These are phyloP conservation scores for Prunella strophiata DNA, from an alignment of 2,797 vertebrate species.

Conservation along the genomic window DNA sequence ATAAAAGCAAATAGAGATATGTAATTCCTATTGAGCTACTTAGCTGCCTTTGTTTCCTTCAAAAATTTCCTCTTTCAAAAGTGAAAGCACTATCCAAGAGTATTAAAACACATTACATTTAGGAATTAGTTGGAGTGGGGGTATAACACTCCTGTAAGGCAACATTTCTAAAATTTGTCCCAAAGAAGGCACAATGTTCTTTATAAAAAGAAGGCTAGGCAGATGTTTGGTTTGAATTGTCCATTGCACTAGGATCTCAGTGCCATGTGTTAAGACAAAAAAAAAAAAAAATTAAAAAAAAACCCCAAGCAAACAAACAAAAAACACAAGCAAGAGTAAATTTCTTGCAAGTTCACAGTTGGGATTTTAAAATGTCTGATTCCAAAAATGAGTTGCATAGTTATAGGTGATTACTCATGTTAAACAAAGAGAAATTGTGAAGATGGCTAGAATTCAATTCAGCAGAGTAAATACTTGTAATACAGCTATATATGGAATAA, in stretches of 20 bases:
- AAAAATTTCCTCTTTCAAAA: constrained; percentile 18
- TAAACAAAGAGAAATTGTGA: background rate
- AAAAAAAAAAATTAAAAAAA: too few relatives aligned
- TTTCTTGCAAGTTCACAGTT: background rate
- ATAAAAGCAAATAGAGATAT: background rate
- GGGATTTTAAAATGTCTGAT: background rate
- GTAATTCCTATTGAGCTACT: background rate
- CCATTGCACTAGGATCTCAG: background rate
- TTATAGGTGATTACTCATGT: background rate
- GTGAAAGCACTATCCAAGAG: constrained; percentile 11
- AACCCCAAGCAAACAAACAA: background rate
- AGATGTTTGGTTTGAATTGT: background rate
- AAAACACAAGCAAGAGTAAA: background rate
- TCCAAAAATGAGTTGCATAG: background rate
- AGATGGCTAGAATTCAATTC: background rate
- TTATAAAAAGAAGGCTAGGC: background rate
- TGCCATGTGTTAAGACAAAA: background rate
- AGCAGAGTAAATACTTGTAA: background rate
- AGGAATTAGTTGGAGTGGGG: constrained; percentile 30
- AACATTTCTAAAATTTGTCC: constrained; percentile 36
- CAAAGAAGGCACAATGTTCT: background rate
- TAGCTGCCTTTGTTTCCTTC: background rate
- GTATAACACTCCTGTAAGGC: background rate
- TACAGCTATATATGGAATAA: constrained; percentile 7
- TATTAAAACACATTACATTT: background rate